phyloP scores from a whole-genome alignment of 2,888 invertebrate species.

The Oscheius onirici region DNA sequence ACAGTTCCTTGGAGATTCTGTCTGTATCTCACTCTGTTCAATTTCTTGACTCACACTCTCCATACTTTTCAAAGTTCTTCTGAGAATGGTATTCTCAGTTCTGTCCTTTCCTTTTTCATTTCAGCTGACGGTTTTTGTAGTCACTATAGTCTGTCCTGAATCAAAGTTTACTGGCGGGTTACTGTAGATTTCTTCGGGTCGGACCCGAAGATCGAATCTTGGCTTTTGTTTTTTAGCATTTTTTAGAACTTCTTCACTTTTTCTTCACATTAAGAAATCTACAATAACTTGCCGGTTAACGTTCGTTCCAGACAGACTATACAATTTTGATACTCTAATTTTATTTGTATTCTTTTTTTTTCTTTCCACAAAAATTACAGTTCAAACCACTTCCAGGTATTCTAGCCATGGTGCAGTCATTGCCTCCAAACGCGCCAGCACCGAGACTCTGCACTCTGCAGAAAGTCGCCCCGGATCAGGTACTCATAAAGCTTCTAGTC shows the following conservation, averaged over 20 bases:
- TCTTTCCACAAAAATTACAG: not conserved
- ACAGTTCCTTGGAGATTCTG: not conserved
- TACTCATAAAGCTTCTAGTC: not conserved
- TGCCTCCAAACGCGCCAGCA: slow-evolving; percentile 62
- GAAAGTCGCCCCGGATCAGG: slow-evolving; percentile 41
- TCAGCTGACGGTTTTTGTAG: too few relatives aligned
- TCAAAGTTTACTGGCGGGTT: too few relatives aligned
- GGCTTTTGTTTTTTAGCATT: not conserved
- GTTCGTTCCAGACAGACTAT: too few relatives aligned
- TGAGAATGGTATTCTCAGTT: too few relatives aligned
- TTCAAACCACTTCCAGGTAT: not conserved
- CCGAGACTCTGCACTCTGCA: slow-evolving; percentile 66
- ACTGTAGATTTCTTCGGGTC: too few relatives aligned
- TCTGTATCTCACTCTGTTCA: too few relatives aligned
- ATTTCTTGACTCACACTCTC: too few relatives aligned
- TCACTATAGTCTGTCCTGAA: too few relatives aligned
- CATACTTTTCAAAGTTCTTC: too few relatives aligned
- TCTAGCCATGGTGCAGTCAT: slow-evolving; percentile 31
- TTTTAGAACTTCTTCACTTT: not conserved
- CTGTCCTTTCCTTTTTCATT: too few relatives aligned
- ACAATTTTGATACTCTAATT: not conserved
- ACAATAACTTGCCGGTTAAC: too few relatives aligned
- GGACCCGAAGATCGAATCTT: not conserved
- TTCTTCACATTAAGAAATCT: too few relatives aligned
- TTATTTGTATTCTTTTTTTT: not conserved